Base-by-base conservation (phyloP, 2,113 vertebrate genomes). In the Lanius collurio region DNA sequence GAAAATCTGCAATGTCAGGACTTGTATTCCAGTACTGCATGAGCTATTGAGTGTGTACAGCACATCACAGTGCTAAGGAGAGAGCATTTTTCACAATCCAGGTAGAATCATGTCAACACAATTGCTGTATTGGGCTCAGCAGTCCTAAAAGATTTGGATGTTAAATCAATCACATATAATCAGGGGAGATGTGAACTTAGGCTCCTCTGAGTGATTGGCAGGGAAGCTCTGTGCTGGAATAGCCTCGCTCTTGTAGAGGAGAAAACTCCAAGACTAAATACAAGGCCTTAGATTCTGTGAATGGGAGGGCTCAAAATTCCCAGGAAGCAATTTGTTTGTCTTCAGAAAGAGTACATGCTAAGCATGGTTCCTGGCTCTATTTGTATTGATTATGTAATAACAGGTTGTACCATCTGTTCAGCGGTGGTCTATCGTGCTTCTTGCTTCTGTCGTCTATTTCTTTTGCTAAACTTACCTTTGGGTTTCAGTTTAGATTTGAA, bases 361-460 rank as follows among this genome's bases (percentile, higher is more conserved):
- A 94, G 52, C 64, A 35, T n/a, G 42, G 71, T 63, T 94, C 88
- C 78, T 93, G 81, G 47, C 90, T 86, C 49, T 57, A 2, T 83
- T 88, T 88, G 75, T 96, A 83, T 85, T 88, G 83, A 93, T 95
- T 96, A 96, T 93, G 68, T 81, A 96, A 95, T 60, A 92, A 71
- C 60, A 96, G 91, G 92, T 95, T 95, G 64, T 92, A 56, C 82
- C 82, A 71, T 93, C 91, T 96, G 87, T 85, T 95, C 1, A 1
- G 52, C 68, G 49, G 44, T 31, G 47, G 39, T 90, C 3, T 83
- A 13, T 75, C 60, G 27, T 71, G 47, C 65, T 71, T n/a, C 64
- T 68, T 83, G 23, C 64, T 83, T 67, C 71, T 60, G 33, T 47
- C 52, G 11, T 46, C 1, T 22, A 52, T 44, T 87, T 73, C 24